Evolutionary conservation across 2,888 invertebrate species (phyloP), one percentile per base, ranked within the genome.

Genomic region (Steinernema hermaphroditum): DNA sequence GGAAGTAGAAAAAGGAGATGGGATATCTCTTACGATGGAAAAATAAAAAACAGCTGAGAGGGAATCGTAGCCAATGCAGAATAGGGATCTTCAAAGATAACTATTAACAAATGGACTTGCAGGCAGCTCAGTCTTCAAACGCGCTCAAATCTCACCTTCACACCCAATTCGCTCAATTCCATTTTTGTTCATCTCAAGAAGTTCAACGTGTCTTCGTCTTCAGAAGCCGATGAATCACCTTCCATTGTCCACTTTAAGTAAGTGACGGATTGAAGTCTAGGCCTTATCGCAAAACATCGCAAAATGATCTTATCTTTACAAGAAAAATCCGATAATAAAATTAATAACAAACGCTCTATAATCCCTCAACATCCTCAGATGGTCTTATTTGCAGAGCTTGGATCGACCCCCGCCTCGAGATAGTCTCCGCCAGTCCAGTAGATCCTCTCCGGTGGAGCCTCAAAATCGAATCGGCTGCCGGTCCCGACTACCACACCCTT

Each of bases 391-490:
- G 4, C 37, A 81, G 82, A 70, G 46, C 82, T n/a, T 84, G 80
- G 78, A 73, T 84, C 14, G 84, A 84, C 73, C 75, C 81, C 16
- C 74, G 83, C 34, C 68, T 84, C 19, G 80, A 80, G 22, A 74
- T 84, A 2, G 76, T 82, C 41, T 79, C 80, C 14, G 79, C 81
- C 2, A 77, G 78, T 50, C 78, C 82, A 9, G 74, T 82, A 8
- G 78, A 74, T 14, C 71, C 82, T 12, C 72, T 69, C 0, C 74
- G 75, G 19, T 84, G 84, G 84, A 72, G 72, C 14, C n/a, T 79
- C 24, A 71, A 71, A 62, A 70, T 78, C 75, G 50, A 80, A 78
- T 22, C 75, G 69, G 29, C 78, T 76, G 16, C 43, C 9, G 62
- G 57, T 46, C 72, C 75, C 12, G 43, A 68, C n/a, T 32, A 68